phyloP scores from a whole-genome alignment of 2,113 vertebrate genomes.

The Bungarus multicinctus region DNA sequence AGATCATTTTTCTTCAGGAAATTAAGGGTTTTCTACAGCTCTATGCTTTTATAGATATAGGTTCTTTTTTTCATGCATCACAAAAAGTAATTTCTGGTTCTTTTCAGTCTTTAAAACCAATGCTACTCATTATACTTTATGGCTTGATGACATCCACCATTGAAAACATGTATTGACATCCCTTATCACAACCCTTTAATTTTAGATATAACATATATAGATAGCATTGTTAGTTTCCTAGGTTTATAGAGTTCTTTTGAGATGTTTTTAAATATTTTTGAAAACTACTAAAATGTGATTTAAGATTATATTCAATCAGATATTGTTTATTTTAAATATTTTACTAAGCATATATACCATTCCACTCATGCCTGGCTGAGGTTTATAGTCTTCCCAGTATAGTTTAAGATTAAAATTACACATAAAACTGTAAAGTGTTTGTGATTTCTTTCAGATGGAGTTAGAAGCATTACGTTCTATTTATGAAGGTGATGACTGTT shows the following conservation, averaged over 20 bases:
- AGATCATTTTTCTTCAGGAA: not conserved
- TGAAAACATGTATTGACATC: not conserved
- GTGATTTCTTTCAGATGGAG: constrained; percentile 83
- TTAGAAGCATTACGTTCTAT: constrained; percentile 94
- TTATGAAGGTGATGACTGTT: constrained; percentile 93
- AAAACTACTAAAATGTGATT: not conserved
- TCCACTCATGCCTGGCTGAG: not conserved
- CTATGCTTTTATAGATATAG: not conserved
- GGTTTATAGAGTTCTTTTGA: not conserved
- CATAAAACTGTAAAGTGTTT: not conserved
- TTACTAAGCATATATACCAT: not conserved
- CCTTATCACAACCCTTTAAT: not conserved
- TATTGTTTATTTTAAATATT: not conserved
- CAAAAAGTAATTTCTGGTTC: not conserved
- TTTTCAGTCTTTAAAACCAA: not conserved
- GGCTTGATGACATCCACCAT: not conserved
- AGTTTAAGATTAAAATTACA: not conserved
- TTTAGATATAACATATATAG: not conserved
- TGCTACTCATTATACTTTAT: not conserved
- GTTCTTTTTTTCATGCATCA: not conserved
- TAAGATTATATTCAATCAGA: not conserved
- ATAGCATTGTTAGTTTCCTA: not conserved
- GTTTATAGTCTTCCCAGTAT: not conserved
- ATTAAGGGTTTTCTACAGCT: not conserved
- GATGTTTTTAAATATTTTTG: not conserved